Percentiles rank a stretch among this genome's conserved stretches.
Evolutionary conservation across 1,140 invertebrate species (phyloP).

Genomic region (Tribolium madens): DNA sequence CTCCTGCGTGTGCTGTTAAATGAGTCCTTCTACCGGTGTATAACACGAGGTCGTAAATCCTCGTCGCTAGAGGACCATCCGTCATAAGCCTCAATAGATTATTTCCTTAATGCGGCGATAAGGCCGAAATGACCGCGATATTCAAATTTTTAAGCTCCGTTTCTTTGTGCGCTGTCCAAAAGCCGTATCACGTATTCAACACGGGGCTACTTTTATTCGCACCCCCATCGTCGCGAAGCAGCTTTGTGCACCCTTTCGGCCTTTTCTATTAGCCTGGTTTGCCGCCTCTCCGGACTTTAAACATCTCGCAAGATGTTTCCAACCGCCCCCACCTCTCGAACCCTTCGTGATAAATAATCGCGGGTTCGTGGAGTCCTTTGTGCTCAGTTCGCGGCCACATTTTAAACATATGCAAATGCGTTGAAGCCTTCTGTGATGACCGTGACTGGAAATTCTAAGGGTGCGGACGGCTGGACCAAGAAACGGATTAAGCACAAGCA

Average conservation of each 20-base stretch:
- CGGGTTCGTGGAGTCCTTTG: conserved; percentile 63
- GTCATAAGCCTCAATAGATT: conserved; percentile 61
- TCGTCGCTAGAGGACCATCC: conserved; percentile 55
- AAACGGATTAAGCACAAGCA: conserved; percentile 1
- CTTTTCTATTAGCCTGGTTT: conserved; percentile 8
- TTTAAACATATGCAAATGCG: conserved; percentile 65
- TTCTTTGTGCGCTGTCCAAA: conserved; percentile 63
- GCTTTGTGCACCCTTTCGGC: conserved; percentile 11
- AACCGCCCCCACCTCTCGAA: conserved; percentile 47
- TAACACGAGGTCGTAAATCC: conserved; percentile 37
- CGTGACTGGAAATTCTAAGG: conserved; percentile 59
- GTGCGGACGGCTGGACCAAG: conserved; percentile 47
- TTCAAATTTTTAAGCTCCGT: conserved; percentile 66
- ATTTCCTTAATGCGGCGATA: conserved; percentile 64
- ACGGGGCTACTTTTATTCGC: conserved; percentile 52
- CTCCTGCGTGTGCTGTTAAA: conserved; percentile 32
- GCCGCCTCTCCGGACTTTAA: conserved; percentile 52
- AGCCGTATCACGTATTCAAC: conserved; percentile 60
- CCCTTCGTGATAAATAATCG: conserved; percentile 64
- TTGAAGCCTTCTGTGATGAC: conserved; percentile 58
- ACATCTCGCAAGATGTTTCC: conserved; percentile 57
- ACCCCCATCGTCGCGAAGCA: conserved; percentile 50
- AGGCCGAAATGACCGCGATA: conserved; percentile 66
- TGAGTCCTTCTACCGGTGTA: conserved; percentile 10
- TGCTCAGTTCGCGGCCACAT: conserved; percentile 62